phyloP scores from a whole-genome alignment of 2,113 vertebrate species.

The Albula goreensis region DNA sequence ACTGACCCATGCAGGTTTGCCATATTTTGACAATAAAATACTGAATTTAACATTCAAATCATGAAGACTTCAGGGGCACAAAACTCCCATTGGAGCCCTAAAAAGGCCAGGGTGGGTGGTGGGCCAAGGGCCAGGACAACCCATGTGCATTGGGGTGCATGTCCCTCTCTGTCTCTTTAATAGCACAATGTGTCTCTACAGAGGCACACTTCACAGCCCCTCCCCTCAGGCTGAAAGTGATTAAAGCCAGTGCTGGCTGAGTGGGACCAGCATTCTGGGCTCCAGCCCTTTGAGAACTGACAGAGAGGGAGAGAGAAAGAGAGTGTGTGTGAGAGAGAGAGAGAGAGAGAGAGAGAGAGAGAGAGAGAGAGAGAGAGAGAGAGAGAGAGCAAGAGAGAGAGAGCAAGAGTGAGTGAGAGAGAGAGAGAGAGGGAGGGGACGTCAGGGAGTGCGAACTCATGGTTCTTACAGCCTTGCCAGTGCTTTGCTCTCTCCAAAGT shows the following conservation, averaged over 20 bases:
- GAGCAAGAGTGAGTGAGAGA: slow-evolving; percentile 25
- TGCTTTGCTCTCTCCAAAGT: slow-evolving; percentile 58
- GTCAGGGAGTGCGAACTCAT: slow-evolving; percentile 55
- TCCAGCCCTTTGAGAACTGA: not conserved
- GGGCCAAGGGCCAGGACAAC: not conserved
- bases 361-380: slow-evolving; percentile 32
- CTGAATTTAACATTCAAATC: not conserved
- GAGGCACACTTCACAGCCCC: slow-evolving; percentile 56
- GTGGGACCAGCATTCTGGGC: slow-evolving; percentile 47
- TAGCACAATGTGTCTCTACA: slow-evolving; percentile 43
- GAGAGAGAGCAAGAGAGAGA: slow-evolving; percentile 26
- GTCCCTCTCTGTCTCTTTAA: slow-evolving; percentile 38
- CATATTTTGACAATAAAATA: not conserved
- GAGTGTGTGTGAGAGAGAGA: slow-evolving; percentile 22
- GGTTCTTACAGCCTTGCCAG: slow-evolving; percentile 58
- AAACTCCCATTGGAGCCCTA: not conserved
- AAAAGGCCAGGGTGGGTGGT: not conserved
- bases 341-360: slow-evolving; percentile 37
- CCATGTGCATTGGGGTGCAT: not conserved
- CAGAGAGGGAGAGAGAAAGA: not conserved
- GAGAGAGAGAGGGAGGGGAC: slow-evolving; percentile 28
- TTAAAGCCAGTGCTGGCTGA: slow-evolving; percentile 59
- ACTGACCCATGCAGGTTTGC: not conserved
- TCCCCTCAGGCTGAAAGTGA: slow-evolving; percentile 58
- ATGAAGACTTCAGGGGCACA: not conserved